Evolutionary conservation across 2,113 vertebrate species (phyloP), one percentile per base, ranked within the genome.

Genomic region (Semicossyphus pulcher): DNA sequence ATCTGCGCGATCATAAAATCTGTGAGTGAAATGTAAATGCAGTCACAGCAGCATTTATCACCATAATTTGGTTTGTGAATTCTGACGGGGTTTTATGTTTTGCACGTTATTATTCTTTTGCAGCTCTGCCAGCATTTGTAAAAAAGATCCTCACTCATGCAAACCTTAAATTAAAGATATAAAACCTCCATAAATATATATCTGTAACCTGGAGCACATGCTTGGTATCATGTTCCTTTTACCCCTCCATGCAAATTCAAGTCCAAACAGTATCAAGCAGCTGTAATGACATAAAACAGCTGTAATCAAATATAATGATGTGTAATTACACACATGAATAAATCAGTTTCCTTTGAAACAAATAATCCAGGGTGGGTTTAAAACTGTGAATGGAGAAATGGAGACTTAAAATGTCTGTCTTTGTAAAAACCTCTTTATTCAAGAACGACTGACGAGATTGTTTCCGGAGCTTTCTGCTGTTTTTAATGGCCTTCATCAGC

Each of bases 21-120:
- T 47, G 45, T 26, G 32, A 65, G 64, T 36, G 62, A 54, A 76
- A 64, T 44, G 34, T 72, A 44, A 56, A 72, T 57, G 32, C 41
- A 63, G 12, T 20, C 41, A 18, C 20, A 12, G 69, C 42, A 37
- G 54, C 58, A 51, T 70, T 69, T 44, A 59, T 45, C 32, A 34
- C 1, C 12, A 56, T 77, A 57, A 57, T 70, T 69, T 53, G 3
- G 16, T 59, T 34, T 63, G 8, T 2, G 32, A 32, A 63, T 73
- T 68, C 29, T 39, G 36, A 32, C 37, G 56, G 1, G 4, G 1
- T 57, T 75, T 74, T 31, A 39, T 8, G 16, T 76, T 80, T 67
- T 68, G 39, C 66, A 52, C 58, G 7, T 47, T 36, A 41, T 65
- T 58, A 58, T 76, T 62, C 51, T 47, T 65, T 57, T 37, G 32